These are phyloP conservation scores for Aphrophora alni DNA, from an alignment of 2,888 invertebrate genomes.

Conservation along the genomic window DNA sequence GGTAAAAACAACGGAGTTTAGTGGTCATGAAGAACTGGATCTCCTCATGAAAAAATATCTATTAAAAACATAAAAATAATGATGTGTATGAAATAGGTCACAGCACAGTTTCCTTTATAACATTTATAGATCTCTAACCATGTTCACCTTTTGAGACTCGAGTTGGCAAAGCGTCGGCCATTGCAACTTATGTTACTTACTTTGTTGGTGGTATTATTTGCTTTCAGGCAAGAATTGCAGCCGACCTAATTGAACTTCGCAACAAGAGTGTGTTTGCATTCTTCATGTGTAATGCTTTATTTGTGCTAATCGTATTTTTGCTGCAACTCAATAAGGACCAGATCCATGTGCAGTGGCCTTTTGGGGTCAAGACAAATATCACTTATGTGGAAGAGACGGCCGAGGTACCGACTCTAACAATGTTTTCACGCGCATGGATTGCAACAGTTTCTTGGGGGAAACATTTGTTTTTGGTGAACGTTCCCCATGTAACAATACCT, in stretches of 20 bases:
- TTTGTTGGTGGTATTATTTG: slow-evolving; percentile 52
- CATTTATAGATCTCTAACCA: neutral
- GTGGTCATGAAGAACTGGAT: no score
- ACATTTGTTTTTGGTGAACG: neutral
- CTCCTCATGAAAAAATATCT: no score
- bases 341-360: slow-evolving; percentile 96
- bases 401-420: slow-evolving; percentile 69
- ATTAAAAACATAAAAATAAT: no score
- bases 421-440: slow-evolving; percentile 32
- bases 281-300: slow-evolving; percentile 99
- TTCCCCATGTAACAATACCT: slow-evolving; percentile 32
- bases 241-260: slow-evolving; percentile 91
- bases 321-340: slow-evolving; percentile 99
- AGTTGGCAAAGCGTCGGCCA: slow-evolving; percentile 5
- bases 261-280: slow-evolving; percentile 98
- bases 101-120: neutral
- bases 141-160: neutral
- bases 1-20: no score
- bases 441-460: slow-evolving; percentile 12
- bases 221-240: slow-evolving; percentile 85
- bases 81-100: no score
- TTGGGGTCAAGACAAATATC: slow-evolving; percentile 93
- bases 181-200: neutral
- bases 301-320: slow-evolving; percentile 98
- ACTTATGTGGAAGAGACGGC: slow-evolving; percentile 91